Evolutionary conservation across 2,113 vertebrate genomes (phyloP).

Genomic region (Sardina pilchardus): DNA sequence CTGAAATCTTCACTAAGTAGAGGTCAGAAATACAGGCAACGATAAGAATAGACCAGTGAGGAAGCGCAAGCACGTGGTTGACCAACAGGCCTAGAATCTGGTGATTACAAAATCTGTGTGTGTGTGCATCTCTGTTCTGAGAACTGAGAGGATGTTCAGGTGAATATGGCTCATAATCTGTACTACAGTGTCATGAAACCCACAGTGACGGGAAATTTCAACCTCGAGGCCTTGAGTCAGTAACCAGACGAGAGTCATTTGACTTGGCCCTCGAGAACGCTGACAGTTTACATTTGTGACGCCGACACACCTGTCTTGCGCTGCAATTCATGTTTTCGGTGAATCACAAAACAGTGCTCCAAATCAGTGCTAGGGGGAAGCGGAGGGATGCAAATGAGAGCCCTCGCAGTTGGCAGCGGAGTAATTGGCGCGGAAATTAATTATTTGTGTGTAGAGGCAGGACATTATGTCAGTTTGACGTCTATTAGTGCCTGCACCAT

Average conservation of each 20-base stretch:
- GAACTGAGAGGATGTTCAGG: not conserved
- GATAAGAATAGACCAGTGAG: not conserved
- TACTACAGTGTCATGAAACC: not conserved
- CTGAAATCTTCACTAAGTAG: not conserved
- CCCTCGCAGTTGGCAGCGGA: conserved; percentile 14
- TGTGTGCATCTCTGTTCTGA: not conserved
- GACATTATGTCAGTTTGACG: conserved; percentile 27
- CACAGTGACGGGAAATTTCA: not conserved
- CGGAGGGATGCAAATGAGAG: not conserved
- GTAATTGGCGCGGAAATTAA: conserved; percentile 24
- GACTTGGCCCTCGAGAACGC: not conserved
- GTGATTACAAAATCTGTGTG: not conserved
- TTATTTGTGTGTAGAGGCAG: conserved; percentile 34
- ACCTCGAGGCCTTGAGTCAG: not conserved
- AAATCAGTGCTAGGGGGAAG: not conserved
- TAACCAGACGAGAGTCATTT: not conserved
- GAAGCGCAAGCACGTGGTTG: not conserved
- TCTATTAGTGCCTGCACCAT: conserved; percentile 33
- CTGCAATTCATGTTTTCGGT: not conserved
- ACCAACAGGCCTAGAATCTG: not conserved
- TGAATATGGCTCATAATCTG: not conserved
- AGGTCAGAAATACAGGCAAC: not conserved
- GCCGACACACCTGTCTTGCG: not conserved
- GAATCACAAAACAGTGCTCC: not conserved
- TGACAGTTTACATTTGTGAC: not conserved